phyloP scores from a whole-genome alignment of 2,888 invertebrate genomes.

The Hypselothyrea guttata region DNA sequence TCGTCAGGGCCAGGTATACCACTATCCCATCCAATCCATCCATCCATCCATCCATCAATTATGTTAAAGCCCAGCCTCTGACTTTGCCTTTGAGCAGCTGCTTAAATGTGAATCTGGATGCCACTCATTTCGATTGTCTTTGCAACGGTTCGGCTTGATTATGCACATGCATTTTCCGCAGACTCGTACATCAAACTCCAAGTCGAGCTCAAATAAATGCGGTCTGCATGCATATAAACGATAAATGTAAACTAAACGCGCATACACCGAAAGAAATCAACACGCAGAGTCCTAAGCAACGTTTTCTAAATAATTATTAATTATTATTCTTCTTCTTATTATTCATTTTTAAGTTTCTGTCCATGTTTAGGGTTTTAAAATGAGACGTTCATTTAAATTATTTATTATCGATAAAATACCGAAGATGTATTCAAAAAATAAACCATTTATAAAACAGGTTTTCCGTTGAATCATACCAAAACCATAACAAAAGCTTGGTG shows the following conservation, averaged over 20 bases:
- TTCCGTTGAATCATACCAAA: too few relatives aligned
- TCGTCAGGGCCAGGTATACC: slow-evolving; percentile 28
- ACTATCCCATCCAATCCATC: slow-evolving; percentile 22
- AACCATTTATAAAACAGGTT: too few relatives aligned
- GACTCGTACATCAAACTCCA: slow-evolving; percentile 61
- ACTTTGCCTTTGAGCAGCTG: slow-evolving; percentile 54
- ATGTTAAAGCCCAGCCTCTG: slow-evolving; percentile 49
- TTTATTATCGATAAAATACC: too few relatives aligned
- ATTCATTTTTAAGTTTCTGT: too few relatives aligned
- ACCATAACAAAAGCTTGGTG: too few relatives aligned
- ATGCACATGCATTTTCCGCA: slow-evolving; percentile 70
- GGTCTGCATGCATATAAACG: slow-evolving; percentile 48
- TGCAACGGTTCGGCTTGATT: slow-evolving; percentile 52
- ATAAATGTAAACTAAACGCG: slow-evolving; percentile 11
- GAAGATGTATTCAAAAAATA: too few relatives aligned
- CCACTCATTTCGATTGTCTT: slow-evolving; percentile 69
- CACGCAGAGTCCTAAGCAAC: too few relatives aligned
- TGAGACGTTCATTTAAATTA: too few relatives aligned
- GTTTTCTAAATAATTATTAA: too few relatives aligned
- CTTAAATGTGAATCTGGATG: slow-evolving; percentile 44
- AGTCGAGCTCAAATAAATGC: slow-evolving; percentile 39
- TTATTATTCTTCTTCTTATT: too few relatives aligned
- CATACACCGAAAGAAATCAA: not conserved
- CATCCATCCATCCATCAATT: slow-evolving; percentile 66
- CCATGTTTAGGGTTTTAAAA: too few relatives aligned